A percentile compares a stretch with the other conserved stretches of the same genome.
Evolutionary conservation across 2,888 invertebrate species (phyloP).

Genomic region (Antheraea assamensis): DNA sequence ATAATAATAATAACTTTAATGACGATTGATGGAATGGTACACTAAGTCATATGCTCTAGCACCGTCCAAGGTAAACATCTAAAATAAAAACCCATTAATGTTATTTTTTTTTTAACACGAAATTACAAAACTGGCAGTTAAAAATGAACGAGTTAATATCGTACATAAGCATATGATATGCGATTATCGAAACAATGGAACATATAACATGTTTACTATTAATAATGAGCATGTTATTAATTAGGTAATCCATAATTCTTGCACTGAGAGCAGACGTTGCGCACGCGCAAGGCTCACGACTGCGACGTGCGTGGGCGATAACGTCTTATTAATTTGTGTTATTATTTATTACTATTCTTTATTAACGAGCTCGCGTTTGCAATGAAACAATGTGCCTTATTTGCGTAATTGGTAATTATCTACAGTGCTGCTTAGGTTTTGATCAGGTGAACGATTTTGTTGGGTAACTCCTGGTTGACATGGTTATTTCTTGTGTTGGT

Average conservation of each 20-base stretch:
- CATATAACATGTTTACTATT: neutral
- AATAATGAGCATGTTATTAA: slow-evolving; percentile 18
- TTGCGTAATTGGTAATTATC: slow-evolving; percentile 37
- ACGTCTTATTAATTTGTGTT: slow-evolving; percentile 18
- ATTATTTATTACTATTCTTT: slow-evolving; percentile 31
- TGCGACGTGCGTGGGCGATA: slow-evolving; percentile 29
- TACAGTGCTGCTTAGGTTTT: slow-evolving; percentile 28
- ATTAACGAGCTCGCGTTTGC: slow-evolving; percentile 34
- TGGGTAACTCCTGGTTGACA: slow-evolving; percentile 11
- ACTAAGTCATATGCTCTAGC: too few relatives aligned
- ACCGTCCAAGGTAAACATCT: too few relatives aligned
- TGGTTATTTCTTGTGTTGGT: slow-evolving; percentile 23
- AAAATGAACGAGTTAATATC: neutral
- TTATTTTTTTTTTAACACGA: neutral
- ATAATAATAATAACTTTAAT: too few relatives aligned
- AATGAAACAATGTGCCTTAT: slow-evolving; percentile 33
- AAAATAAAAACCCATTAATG: too few relatives aligned
- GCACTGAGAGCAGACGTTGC: slow-evolving; percentile 17
- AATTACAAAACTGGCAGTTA: neutral
- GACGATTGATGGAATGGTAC: too few relatives aligned
- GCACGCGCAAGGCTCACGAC: slow-evolving; percentile 19
- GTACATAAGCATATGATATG: neutral
- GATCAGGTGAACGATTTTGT: slow-evolving; percentile 31
- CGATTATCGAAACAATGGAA: slow-evolving; percentile 1
- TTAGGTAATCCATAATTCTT: slow-evolving; percentile 13